phyloP scores from a whole-genome alignment of 2,888 invertebrate genomes.

The Leptinotarsa juncta region DNA sequence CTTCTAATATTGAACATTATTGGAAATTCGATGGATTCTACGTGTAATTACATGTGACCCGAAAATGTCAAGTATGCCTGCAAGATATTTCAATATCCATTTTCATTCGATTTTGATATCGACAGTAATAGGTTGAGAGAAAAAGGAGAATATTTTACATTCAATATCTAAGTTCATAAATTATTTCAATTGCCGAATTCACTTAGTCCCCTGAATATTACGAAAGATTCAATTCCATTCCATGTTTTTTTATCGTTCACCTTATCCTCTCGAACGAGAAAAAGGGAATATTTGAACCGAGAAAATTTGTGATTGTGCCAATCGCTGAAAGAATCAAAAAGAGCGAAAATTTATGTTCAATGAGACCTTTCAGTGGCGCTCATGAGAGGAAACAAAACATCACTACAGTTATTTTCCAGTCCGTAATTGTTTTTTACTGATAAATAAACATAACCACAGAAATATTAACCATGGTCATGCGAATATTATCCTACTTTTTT shows the following conservation, averaged over 20 bases:
- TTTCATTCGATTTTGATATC: too few relatives aligned
- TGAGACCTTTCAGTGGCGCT: neutral
- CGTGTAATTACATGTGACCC: too few relatives aligned
- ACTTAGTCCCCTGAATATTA: neutral
- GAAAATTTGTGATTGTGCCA: neutral
- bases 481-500: too few relatives aligned
- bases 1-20: too few relatives aligned
- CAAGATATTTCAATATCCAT: too few relatives aligned
- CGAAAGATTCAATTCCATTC: neutral
- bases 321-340: neutral
- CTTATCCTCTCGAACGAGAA: neutral
- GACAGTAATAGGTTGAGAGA: too few relatives aligned
- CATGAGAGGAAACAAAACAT: neutral
- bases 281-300: neutral
- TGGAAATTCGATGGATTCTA: too few relatives aligned
- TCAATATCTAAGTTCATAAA: neutral
- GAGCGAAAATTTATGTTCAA: neutral
- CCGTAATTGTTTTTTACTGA: neutral
- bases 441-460: neutral
- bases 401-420: neutral
- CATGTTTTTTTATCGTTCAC: neutral
- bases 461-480: too few relatives aligned
- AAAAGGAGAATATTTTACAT: neutral
- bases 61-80: too few relatives aligned
- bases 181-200: neutral